Base-by-base conservation (phyloP, 2,113 vertebrate species). In the Pelodiscus sinensis region DNA sequence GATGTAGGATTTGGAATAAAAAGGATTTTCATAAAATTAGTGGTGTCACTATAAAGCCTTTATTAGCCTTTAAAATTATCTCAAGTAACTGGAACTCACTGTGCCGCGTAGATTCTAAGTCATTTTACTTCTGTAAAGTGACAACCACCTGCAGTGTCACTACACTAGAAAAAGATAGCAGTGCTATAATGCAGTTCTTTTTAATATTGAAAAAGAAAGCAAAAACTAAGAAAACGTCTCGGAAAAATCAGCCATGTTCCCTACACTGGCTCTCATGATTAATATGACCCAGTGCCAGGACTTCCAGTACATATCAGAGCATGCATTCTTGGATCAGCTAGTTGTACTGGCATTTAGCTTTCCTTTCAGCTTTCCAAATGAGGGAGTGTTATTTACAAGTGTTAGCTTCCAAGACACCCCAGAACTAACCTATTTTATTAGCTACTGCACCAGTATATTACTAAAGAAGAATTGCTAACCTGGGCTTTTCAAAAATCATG, bases 121-220 rank as follows among this genome's bases (percentile, higher is more conserved):
- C 86, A 92, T 90, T 83, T 95, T 82, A 88, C 55, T 90, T 92
- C 91, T 78, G 62, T 81, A 89, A 95, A 96, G 89, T 92, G 93
- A 95, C 92, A 87, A 94, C 88, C 91, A 80, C 68, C 90, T 84
- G 92, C 86, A 92, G 94, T 89, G 93, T 44, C 92, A 94, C 89
- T 62, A 90, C 93, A 93, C 89, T 78, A 89, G 92, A 93, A 95
- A 90, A 92, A 91, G 92, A 94, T 92, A 86, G 92, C 1, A 0
- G 91, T 79, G 86, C 86, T 93, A 10, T 11, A 86, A 91, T 51
- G 78, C 80, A 90, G 92, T 86, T 93, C 86, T 91, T 51, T 51
- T n/a, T 56, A 92, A 87, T 92, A 93, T 81, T 93, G 84, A 95
- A 96, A 96, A 85, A 52, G 94, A 94, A 95, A 89, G 82, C 95